Percentiles rank a stretch among this genome's conserved stretches.
Conservation (phyloP, 2,888 invertebrate species). For the Scrobipalpa atriplicella region DNA sequence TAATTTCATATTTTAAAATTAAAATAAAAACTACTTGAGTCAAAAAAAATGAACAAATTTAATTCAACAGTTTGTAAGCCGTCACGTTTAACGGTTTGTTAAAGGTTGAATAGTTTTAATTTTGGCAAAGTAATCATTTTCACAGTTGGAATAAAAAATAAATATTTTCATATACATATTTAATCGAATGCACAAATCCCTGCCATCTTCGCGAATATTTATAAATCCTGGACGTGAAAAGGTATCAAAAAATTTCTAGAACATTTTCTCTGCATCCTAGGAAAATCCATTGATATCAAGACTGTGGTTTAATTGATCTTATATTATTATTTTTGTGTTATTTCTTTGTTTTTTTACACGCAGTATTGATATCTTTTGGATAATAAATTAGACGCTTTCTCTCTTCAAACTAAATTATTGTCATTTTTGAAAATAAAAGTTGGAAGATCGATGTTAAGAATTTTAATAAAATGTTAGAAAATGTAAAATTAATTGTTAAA, state of each 20-base stretch:
- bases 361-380: slow-evolving; percentile 28
- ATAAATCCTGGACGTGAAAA: background rate
- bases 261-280: slow-evolving; percentile 21
- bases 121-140: background rate
- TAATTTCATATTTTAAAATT: background rate
- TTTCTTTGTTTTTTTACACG: background rate
- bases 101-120: background rate
- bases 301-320: background rate
- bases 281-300: slow-evolving; percentile 8
- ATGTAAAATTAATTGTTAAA: slow-evolving; percentile 65
- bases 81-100: background rate
- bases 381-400: slow-evolving; percentile 39
- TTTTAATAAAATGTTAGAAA: slow-evolving; percentile 62
- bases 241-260: slow-evolving; percentile 9
- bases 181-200: background rate
- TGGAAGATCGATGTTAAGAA: slow-evolving; percentile 61
- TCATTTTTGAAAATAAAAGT: slow-evolving; percentile 60
- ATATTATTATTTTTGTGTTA: background rate
- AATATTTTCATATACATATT: slow-evolving; percentile 3
- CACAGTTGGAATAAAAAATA: background rate
- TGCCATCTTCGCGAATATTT: slow-evolving; percentile 21
- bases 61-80: background rate
- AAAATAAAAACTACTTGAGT: background rate
- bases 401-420: slow-evolving; percentile 49
- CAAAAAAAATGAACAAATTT: background rate